Evolutionary conservation across 2,888 invertebrate genomes (phyloP).

Genomic region (Lasioglossum morio): DNA sequence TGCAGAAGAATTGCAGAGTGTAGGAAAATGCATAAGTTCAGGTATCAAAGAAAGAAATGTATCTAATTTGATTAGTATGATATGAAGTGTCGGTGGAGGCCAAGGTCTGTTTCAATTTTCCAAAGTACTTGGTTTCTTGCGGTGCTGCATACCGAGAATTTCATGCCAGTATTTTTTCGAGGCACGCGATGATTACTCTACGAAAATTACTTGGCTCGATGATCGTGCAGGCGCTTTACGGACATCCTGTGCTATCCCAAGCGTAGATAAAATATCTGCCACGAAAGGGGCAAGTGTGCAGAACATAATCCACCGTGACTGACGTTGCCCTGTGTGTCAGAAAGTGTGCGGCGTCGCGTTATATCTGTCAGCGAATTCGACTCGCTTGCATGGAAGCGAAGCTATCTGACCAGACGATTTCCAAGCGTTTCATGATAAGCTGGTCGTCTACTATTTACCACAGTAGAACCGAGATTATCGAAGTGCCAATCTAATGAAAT

Average conservation of each 20-base stretch:
- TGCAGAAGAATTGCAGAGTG: too few species aligned
- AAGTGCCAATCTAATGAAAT: neutral
- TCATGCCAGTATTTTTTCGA: neutral
- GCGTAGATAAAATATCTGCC: conserved; percentile 41
- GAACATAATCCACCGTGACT: conserved; percentile 57
- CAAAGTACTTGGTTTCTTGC: neutral
- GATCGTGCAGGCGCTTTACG: conserved; percentile 19
- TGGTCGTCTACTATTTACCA: neutral
- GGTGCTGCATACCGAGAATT: neutral
- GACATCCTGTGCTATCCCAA: conserved; percentile 23
- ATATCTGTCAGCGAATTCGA: conserved; percentile 50
- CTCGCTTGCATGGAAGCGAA: conserved; percentile 18
- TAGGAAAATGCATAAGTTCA: neutral
- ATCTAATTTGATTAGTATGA: neutral
- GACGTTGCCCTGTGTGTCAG: conserved; percentile 41
- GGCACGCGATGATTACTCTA: conserved; percentile 19
- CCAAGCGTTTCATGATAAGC: conserved; percentile 13
- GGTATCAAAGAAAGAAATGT: too few species aligned
- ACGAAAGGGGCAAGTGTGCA: conserved; percentile 43
- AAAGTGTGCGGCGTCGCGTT: conserved; percentile 52
- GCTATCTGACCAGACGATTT: conserved; percentile 13
- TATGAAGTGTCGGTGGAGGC: neutral
- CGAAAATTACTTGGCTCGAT: conserved; percentile 11
- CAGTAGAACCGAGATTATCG: neutral
- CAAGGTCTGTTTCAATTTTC: neutral